Conservation (phyloP, 1,140 invertebrate genomes). For the Cotesia typhae region DNA sequence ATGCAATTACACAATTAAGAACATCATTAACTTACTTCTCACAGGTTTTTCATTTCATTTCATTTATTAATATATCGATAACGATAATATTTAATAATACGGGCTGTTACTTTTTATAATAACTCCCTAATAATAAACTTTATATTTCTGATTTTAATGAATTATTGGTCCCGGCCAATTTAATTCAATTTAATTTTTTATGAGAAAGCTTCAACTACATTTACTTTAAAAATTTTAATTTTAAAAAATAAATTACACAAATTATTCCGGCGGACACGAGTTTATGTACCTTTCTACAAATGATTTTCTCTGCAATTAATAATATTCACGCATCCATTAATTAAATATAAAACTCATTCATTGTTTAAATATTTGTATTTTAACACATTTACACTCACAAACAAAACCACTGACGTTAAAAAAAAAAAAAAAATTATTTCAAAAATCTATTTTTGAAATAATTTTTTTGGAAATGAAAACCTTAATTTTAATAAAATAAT, state of each 20-base stretch:
- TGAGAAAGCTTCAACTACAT: too few relatives aligned
- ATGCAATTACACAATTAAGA: constrained; percentile 29
- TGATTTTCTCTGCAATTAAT: constrained; percentile 39
- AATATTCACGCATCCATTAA: constrained; percentile 35
- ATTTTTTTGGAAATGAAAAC: neutral
- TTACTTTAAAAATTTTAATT: too few relatives aligned
- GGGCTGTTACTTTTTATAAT: neutral
- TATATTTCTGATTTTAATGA: neutral
- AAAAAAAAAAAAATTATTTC: too few relatives aligned
- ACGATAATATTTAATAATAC: neutral
- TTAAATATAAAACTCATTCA: constrained; percentile 4
- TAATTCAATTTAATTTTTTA: neutral
- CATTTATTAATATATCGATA: neutral
- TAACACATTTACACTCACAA: constrained; percentile 8
- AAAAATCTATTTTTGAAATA: neutral
- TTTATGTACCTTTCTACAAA: constrained; percentile 40
- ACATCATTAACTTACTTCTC: constrained; percentile 22
- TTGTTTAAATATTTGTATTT: neutral
- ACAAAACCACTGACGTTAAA: neutral
- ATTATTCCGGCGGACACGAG: constrained; percentile 2
- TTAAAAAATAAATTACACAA: too few relatives aligned
- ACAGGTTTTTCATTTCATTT: constrained; percentile 24
- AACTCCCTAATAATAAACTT: neutral
- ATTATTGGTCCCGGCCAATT: neutral
- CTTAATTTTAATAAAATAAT: neutral